phyloP scores from a whole-genome alignment of 1,140 invertebrate species.

The Micrasema minimum region DNA sequence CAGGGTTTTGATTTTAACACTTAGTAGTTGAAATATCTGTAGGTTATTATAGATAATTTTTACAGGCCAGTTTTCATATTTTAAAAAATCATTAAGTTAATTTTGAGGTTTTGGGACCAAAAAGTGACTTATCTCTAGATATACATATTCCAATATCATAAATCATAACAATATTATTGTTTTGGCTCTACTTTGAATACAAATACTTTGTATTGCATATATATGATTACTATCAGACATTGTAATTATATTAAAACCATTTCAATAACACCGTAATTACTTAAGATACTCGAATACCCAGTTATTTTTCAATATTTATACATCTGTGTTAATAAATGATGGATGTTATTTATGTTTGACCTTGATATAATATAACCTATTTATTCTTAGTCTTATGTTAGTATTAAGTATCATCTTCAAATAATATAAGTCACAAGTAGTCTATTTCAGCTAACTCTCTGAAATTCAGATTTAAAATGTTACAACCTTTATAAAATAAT shows the following conservation, averaged over 20 bases:
- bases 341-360: not conserved
- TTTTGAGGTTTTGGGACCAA: not conserved
- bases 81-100: not conserved
- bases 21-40: too few relatives aligned
- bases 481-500: too few relatives aligned
- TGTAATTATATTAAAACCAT: too few relatives aligned
- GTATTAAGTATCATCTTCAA: not conserved
- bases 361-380: not conserved
- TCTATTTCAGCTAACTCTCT: too few relatives aligned
- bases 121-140: not conserved
- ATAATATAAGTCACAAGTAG: too few relatives aligned
- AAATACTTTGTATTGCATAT: not conserved
- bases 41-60: too few relatives aligned
- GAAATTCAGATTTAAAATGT: too few relatives aligned
- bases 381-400: not conserved
- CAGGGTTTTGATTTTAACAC: too few relatives aligned
- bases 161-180: not conserved
- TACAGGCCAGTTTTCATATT: too few relatives aligned
- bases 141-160: not conserved
- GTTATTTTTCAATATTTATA: constrained; percentile 2
- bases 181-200: not conserved
- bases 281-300: not conserved
- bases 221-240: too few relatives aligned
- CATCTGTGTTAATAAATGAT: constrained; percentile 11
- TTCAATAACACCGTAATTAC: not conserved